Evolutionary conservation across 2,797 vertebrate species (phyloP).

Genomic region (Leptoclinus maculatus): DNA sequence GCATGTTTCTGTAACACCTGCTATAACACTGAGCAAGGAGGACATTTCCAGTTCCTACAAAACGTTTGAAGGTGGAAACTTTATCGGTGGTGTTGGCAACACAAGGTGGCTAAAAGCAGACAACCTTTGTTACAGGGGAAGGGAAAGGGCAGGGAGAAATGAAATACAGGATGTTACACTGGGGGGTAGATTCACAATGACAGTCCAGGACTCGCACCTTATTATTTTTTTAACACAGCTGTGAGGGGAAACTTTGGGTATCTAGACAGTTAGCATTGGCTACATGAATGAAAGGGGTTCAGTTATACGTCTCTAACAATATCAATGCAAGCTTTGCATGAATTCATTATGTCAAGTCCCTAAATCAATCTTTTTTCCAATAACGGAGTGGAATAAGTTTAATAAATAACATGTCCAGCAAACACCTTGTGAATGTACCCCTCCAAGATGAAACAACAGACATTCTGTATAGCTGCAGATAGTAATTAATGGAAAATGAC

Average conservation of each 20-base stretch:
- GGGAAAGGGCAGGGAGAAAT: constrained; percentile 53
- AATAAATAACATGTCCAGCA: constrained; percentile 39
- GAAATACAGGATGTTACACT: constrained; percentile 62
- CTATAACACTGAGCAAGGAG: constrained; percentile 94
- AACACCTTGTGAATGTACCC: constrained; percentile 67
- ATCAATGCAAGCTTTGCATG: constrained; percentile 3
- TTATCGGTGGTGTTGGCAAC: constrained; percentile 84
- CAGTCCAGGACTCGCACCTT: constrained; percentile 52
- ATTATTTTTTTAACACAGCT: constrained; percentile 35
- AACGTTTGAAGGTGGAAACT: constrained; percentile 89
- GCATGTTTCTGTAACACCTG: constrained; percentile 88
- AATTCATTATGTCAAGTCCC: constrained; percentile 1
- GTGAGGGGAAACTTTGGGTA: constrained; percentile 44
- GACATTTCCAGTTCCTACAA: constrained; percentile 86
- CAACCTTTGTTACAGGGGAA: constrained; percentile 66
- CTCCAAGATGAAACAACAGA: constrained; percentile 49
- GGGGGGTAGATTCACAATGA: constrained; percentile 70
- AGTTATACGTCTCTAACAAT: constrained; percentile 2
- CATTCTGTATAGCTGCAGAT: constrained; percentile 51
- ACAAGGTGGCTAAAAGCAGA: constrained; percentile 53
- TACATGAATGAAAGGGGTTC: constrained; percentile 40
- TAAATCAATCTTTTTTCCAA: constrained; percentile 34
- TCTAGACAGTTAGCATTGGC: constrained; percentile 40
- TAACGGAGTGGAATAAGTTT: constrained; percentile 13
- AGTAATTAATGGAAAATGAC: constrained; percentile 28